Percentiles rank a stretch among this genome's conserved stretches.
Evolutionary conservation across 1,140 invertebrate genomes (phyloP).

Genomic region (Chelonus insularis): DNA sequence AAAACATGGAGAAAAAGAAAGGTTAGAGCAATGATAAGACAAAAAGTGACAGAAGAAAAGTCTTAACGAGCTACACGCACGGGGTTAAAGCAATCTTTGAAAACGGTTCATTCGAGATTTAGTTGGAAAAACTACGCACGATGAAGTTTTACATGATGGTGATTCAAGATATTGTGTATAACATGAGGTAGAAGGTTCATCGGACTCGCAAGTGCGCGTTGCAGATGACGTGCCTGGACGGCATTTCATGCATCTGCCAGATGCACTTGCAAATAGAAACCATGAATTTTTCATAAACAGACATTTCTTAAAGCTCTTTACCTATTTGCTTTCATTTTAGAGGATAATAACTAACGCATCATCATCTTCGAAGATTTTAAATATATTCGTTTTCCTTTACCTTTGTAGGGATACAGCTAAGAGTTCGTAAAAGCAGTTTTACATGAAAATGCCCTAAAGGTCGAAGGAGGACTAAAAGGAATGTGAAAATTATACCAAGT

Average conservation of each 20-base stretch:
- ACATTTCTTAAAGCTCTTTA: neutral
- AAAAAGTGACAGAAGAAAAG: slow-evolving; percentile 19
- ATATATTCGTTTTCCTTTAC: neutral
- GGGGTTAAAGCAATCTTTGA: neutral
- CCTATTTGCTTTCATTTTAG: neutral
- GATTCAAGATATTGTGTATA: neutral
- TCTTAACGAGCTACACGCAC: slow-evolving; percentile 24
- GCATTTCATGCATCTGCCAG: slow-evolving; percentile 11
- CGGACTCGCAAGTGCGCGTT: slow-evolving; percentile 5
- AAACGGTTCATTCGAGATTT: neutral
- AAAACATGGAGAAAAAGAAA: neutral
- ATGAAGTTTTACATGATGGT: no score
- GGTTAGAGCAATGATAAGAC: neutral
- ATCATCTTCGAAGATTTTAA: neutral
- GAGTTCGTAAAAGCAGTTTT: no score
- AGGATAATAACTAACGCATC: neutral
- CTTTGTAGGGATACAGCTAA: no score
- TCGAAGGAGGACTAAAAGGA: no score
- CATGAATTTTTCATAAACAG: slow-evolving; percentile 14
- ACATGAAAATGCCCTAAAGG: no score
- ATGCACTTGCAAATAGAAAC: slow-evolving; percentile 6
- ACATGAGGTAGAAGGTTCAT: slow-evolving; percentile 1
- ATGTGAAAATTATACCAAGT: no score
- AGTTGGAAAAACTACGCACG: slow-evolving; percentile 3
- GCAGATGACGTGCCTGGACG: slow-evolving; percentile 24